Evolutionary conservation across 2,888 invertebrate genomes (phyloP).

Genomic region (Allolobophora icterica): DNA sequence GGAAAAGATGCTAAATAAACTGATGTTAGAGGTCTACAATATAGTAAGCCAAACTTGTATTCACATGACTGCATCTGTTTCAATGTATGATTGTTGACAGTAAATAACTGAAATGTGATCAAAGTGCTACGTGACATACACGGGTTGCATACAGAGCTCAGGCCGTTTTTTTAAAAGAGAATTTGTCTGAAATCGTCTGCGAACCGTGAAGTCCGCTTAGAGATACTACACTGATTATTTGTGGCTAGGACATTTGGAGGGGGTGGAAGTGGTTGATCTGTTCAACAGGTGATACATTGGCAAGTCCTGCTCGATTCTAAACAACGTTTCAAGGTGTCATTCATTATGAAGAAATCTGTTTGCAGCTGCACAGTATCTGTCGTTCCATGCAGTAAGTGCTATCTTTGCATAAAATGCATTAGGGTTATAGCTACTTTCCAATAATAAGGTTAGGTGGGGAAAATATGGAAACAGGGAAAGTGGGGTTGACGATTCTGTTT

Average conservation of each 20-base stretch:
- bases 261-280: no score
- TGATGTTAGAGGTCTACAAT: conserved; percentile 8
- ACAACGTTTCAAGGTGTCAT: background rate
- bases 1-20: background rate
- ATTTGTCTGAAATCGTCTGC: no score
- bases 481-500: background rate
- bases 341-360: background rate
- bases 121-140: background rate
- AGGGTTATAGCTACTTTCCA: background rate
- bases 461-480: background rate
- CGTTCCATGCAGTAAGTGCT: background rate
- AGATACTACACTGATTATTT: no score
- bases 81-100: background rate
- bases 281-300: background rate
- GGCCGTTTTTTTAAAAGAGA: no score
- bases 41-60: background rate
- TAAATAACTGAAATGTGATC: background rate
- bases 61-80: background rate
- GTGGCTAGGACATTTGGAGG: no score
- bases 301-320: background rate
- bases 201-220: no score
- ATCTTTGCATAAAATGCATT: background rate
- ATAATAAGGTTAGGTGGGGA: background rate
- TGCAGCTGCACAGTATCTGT: no score
- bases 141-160: no score